Base-by-base conservation (phyloP, 2,797 vertebrate genomes). In the Borostomias antarcticus region DNA sequence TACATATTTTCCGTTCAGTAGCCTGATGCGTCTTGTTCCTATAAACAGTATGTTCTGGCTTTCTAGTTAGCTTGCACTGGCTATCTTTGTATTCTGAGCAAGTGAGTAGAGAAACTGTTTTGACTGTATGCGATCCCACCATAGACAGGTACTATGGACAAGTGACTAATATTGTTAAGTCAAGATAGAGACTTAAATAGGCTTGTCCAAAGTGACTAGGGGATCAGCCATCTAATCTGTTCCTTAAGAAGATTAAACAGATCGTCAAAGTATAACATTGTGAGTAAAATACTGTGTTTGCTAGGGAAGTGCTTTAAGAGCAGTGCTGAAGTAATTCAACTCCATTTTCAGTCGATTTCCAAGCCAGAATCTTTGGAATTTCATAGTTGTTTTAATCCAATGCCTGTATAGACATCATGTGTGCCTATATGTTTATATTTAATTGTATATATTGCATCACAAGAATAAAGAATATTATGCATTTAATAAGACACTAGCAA, bases 391-490 rank as follows among this genome's bases (percentile, higher is more conserved):
- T 63, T 51, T 51, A 26, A 63, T 63, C 61, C 11, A 63, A 63
- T 63, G 61, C 47, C 48, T 63, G 61, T 63, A 63, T 63, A 52
- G 61, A 63, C 47, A 63, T 63, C 48, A 63, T 63, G 61, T 63
- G 61, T 63, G 61, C 61, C 61, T 63, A 63, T 29, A 35, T 63
- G 47, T 63, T 63, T 63, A 63, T 63, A 63, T 63, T 63, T 25
- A 63, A 51, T 23, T 51, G 61, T 63, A 63, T 33, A 63, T 63
- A 63, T 25, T 26, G 48, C 30, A 19, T 63, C 47, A 63, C 19
- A 26, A 63, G 32, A 63, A 63, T 63, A 63, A 63, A 63, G 30
- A 13, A 25, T 25, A 63, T 63, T 37, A 63, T 63, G 30, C 47
- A 63, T 63, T 62, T 63, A 63, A 63, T 15, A 26, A 7, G 5